Conservation (phyloP, 2,888 invertebrate genomes). For the Drosophila aldrichi region DNA sequence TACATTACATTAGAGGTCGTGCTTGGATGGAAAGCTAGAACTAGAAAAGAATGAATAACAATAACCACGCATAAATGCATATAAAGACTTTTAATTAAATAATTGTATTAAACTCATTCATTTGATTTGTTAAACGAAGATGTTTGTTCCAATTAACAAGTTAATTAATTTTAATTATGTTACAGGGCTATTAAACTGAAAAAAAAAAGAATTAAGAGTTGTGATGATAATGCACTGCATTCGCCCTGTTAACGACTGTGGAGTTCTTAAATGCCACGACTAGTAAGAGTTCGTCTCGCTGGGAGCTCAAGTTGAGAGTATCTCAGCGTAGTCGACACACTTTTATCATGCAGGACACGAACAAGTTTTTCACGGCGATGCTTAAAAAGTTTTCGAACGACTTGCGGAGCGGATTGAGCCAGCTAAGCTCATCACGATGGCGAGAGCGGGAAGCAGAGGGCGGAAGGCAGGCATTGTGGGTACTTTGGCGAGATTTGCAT, state of each 20-base stretch:
- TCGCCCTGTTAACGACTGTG: conserved; percentile 57
- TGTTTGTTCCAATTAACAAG: conserved; percentile 49
- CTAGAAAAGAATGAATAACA: too few relatives aligned
- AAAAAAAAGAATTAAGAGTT: conserved; percentile 33
- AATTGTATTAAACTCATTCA: neutral
- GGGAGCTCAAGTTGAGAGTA: conserved; percentile 35
- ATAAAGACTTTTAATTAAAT: neutral
- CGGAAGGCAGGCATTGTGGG: conserved; percentile 9
- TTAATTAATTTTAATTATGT: conserved; percentile 65
- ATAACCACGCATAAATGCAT: neutral
- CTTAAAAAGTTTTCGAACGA: conserved; percentile 69
- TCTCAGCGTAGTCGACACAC: conserved; percentile 61
- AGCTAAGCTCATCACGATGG: conserved; percentile 51
- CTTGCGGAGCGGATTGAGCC: conserved; percentile 61
- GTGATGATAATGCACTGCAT: conserved; percentile 44
- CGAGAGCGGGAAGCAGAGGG: neutral
- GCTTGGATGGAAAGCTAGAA: too few relatives aligned
- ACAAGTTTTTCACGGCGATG: conserved; percentile 72
- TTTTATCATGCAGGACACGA: conserved; percentile 77
- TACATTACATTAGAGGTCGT: too few relatives aligned
- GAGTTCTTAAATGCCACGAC: conserved; percentile 25
- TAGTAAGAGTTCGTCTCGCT: conserved; percentile 35
- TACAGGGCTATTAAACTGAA: conserved; percentile 6
- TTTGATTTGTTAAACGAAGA: neutral
- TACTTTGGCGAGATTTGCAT: conserved; percentile 72